phyloP scores from a whole-genome alignment of 2,113 vertebrate species.

The Paralichthys olivaceus region DNA sequence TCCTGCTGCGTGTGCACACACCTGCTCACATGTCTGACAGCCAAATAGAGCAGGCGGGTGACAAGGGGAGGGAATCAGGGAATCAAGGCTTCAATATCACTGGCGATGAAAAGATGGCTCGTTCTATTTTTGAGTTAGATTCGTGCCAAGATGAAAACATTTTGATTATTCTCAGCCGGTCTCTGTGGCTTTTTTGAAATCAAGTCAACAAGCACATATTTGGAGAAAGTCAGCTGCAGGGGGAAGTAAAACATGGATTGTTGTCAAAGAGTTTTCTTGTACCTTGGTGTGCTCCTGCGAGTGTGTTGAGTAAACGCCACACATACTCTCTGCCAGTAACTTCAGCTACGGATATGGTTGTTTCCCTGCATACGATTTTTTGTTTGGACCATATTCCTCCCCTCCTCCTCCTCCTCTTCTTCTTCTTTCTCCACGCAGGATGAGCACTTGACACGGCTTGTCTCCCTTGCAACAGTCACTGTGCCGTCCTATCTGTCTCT shows the following conservation, averaged over 20 bases:
- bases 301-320: conserved; percentile 16
- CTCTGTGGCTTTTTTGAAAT: conserved; percentile 40
- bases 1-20: conserved; percentile 23
- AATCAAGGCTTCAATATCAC: conserved; percentile 37
- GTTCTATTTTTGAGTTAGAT: conserved; percentile 31
- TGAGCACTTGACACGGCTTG: conserved; percentile 69
- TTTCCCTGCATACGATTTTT: conserved; percentile 44
- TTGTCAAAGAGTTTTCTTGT: conserved; percentile 64
- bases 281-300: conserved; percentile 62
- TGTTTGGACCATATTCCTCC: conserved; percentile 26
- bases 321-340: conserved; percentile 6
- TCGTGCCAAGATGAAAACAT: conserved; percentile 38
- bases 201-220: conserved; percentile 60
- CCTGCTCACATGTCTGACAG: conserved; percentile 30
- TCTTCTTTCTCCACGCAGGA: conserved; percentile 39
- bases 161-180: conserved; percentile 33
- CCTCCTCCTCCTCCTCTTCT: not conserved
- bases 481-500: conserved; percentile 48
- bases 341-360: conserved; percentile 44
- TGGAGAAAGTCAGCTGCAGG: conserved; percentile 47
- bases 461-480: conserved; percentile 57
- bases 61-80: conserved; percentile 17
- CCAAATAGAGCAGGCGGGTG: conserved; percentile 12
- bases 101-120: conserved; percentile 33
- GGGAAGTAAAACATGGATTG: conserved; percentile 49